Base-by-base conservation (phyloP, 2,888 invertebrate genomes). In the Octonoba sinensis region DNA sequence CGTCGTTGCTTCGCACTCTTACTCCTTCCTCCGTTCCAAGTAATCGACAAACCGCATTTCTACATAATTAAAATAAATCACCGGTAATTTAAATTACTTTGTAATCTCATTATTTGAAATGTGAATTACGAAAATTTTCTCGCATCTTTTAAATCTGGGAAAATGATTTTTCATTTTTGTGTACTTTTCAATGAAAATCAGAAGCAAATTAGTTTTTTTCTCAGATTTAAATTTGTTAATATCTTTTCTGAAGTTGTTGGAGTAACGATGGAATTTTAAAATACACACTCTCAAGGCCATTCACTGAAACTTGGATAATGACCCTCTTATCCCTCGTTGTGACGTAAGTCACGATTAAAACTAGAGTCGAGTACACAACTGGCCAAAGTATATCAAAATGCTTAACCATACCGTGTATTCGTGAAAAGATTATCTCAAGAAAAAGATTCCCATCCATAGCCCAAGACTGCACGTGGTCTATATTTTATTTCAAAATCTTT, bases 381-480 rank as follows among this genome's bases (percentile, higher is more conserved):
- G 11, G 8, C 36, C 57, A 44, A 66, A 56, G 16, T 46, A 59
- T 66, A 44, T 36, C 44, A 59, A 66, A 74, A 66, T 36, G 49
- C 59, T 66, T 51, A 57, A 65, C 74, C 66, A 59, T 59, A 49
- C 74, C 74, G 59, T 27, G 11, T 24, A 36, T 59, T 74, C 74
- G 59, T 74, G 74, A 36, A 18, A 36, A 51, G 46, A 56, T 18
- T 60, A 62, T 67, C 24, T 49, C 56, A 16, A 4, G 15, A 59
- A 27, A 13, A 13, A 59, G 22, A 74, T 66, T 66, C 65, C 59
- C 57, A 59, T 66, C 64, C 24, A 46, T 27, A 60, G 16, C 4
- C 66, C 49, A 73, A 56, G 73, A 54, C 20, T 65, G n/a, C 24
- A 57, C 74, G 74, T 74, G 74, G 57, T 74, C 74, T 74, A 74